phyloP scores from a whole-genome alignment of 1,140 invertebrate genomes.

The Druon quercuslanigerum region DNA sequence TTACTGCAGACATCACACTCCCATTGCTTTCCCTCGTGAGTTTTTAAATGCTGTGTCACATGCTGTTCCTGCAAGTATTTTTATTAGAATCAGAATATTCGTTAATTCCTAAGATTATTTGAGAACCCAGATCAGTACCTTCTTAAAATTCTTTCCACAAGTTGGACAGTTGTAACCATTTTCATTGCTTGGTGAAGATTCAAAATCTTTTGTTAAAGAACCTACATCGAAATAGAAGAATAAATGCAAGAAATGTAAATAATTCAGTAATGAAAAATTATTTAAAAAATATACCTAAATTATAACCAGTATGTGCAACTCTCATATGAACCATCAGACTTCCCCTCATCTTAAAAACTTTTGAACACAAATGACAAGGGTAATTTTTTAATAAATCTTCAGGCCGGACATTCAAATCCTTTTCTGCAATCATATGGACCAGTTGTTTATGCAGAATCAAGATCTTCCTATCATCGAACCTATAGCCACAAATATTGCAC shows the following conservation, averaged over 20 bases:
- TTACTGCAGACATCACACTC: slow-evolving; percentile 90
- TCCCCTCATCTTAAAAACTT: slow-evolving; percentile 87
- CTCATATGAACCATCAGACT: slow-evolving; percentile 88
- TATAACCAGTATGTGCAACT: slow-evolving; percentile 82
- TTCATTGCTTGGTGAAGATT: slow-evolving; percentile 54
- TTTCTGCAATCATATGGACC: slow-evolving; percentile 81
- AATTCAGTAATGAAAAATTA: background rate
- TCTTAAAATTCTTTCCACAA: slow-evolving; percentile 76
- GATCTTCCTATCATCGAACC: slow-evolving; percentile 82
- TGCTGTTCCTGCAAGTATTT: slow-evolving; percentile 73
- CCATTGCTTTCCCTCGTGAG: slow-evolving; percentile 82
- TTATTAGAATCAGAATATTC: background rate
- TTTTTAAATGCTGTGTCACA: slow-evolving; percentile 76
- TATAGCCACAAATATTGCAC: slow-evolving; percentile 84
- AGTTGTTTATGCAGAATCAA: slow-evolving; percentile 84
- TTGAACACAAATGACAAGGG: slow-evolving; percentile 86
- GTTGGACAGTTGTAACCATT: slow-evolving; percentile 70
- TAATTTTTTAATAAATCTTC: slow-evolving; percentile 75
- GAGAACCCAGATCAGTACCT: slow-evolving; percentile 61
- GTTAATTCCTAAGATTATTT: background rate
- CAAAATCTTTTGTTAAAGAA: slow-evolving; percentile 56
- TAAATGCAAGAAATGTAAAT: slow-evolving; percentile 12
- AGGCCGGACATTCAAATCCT: slow-evolving; percentile 61
- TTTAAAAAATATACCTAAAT: slow-evolving; percentile 58
- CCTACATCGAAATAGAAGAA: slow-evolving; percentile 50